These are phyloP conservation scores for Plecturocebus donacophilus DNA, from an alignment of 2,113 vertebrate species.

Conservation along the genomic window DNA sequence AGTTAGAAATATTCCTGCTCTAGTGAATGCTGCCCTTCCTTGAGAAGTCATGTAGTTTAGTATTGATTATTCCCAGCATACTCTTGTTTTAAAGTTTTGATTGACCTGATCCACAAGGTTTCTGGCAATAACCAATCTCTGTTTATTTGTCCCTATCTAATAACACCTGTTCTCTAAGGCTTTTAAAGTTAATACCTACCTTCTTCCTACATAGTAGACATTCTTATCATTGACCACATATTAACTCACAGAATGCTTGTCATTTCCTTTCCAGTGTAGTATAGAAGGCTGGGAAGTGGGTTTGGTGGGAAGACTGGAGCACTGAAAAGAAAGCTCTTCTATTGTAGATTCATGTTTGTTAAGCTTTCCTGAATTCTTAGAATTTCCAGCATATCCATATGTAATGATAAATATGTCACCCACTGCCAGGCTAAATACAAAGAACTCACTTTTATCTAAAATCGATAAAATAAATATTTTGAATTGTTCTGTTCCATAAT, in stretches of 20 bases:
- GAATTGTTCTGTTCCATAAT: not conserved
- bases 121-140: not conserved
- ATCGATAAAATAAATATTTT: not conserved
- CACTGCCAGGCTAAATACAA: not conserved
- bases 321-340: not conserved
- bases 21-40: fast-evolving
- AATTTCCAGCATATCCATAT: not conserved
- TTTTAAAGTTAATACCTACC: not conserved
- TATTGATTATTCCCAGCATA: not conserved
- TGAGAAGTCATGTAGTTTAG: not conserved
- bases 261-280: not conserved
- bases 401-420: not conserved
- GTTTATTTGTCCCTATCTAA: not conserved
- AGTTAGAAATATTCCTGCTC: not conserved
- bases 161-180: not conserved
- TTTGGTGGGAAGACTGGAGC: not conserved
- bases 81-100: not conserved
- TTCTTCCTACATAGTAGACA: not conserved
- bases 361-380: not conserved
- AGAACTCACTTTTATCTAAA: not conserved
- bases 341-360: not conserved
- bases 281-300: not conserved
- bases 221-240: not conserved
- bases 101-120: not conserved
- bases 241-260: not conserved